Base-by-base conservation (phyloP, 2,888 invertebrate genomes). In the Calliopum simillimum region DNA sequence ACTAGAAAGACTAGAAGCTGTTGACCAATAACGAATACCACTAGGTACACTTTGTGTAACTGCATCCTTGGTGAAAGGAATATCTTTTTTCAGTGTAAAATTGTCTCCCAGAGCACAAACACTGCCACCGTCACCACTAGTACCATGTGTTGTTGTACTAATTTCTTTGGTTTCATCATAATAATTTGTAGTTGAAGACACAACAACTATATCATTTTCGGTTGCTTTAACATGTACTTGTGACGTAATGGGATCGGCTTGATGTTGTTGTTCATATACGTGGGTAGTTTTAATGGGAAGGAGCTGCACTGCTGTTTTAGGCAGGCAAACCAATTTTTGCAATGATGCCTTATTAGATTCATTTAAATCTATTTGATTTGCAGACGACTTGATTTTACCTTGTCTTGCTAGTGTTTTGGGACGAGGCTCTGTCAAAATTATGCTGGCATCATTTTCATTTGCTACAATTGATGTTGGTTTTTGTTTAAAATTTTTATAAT, bases 21-120 rank as follows among this genome's bases (percentile, higher is more conserved):
- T 75, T 59, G 76, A 77, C 11, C 84, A 75, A 23, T 78, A 77
- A n/a, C 75, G 44, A 14, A 84, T 65, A 8, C 74, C 72, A 44
- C 51, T 33, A 25, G 47, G 47, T 43, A 13, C 46, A 56, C 71
- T 68, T 70, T 77, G 76, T 14, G 76, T 76, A 55, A 68, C 61
- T 19, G 49, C 71, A 49, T 77, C 75, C 74, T 77, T 75, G 64
- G 75, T 76, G 71, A 65, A 14, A 14, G 65, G 55, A 64, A 53
- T 43, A 41, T 66, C 21, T 13, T 58, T 41, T 16, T 6, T 49
- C 14, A 49, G n/a, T 12, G 14, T 2, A 49, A 49, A 16, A 5
- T 6, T 16, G 13, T 49, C 33, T 8, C 33, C 8, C 33, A 8
- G 33, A 8, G 8, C 33, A 33, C 8, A 8, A 33, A 8, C 16